These are phyloP conservation scores for Anolis sagrei DNA, from an alignment of 2,113 vertebrate genomes.

Conservation along the genomic window DNA sequence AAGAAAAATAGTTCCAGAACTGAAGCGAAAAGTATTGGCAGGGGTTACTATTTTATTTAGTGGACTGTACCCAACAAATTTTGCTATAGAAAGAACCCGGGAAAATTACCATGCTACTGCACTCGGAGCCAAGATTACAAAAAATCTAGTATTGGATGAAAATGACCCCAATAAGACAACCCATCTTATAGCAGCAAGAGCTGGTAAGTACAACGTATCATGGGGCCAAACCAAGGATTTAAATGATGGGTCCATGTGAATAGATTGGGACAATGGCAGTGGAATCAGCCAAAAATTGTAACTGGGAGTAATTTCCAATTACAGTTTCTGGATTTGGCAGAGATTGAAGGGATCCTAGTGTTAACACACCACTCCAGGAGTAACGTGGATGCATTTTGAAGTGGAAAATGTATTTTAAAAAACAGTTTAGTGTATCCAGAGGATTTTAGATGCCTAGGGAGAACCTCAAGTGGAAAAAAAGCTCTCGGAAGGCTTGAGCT, in stretches of 20 bases:
- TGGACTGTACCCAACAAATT: slow-evolving; percentile 94
- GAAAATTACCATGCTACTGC: slow-evolving; percentile 94
- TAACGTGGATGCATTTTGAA: too few relatives aligned
- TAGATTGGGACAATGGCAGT: too few relatives aligned
- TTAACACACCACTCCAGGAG: too few relatives aligned
- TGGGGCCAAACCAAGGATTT: background rate
- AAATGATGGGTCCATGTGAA: background rate
- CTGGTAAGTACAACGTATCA: slow-evolving; percentile 79
- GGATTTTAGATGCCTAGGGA: too few relatives aligned
- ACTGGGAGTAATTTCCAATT: too few relatives aligned
- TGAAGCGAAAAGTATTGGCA: slow-evolving; percentile 88
- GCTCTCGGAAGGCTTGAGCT: too few relatives aligned
- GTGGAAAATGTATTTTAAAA: too few relatives aligned
- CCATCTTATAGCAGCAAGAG: slow-evolving; percentile 91
- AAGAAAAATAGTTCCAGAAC: slow-evolving; percentile 91
- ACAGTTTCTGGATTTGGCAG: too few relatives aligned
- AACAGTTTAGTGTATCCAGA: too few relatives aligned
- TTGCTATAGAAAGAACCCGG: slow-evolving; percentile 92
- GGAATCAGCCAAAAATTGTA: too few relatives aligned
- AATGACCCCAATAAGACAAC: slow-evolving; percentile 85
- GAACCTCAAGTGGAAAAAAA: too few relatives aligned
- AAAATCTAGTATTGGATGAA: slow-evolving; percentile 79
- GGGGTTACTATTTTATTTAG: slow-evolving; percentile 90
- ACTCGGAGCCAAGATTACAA: slow-evolving; percentile 89
- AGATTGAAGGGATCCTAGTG: too few relatives aligned